Evolutionary conservation across 2,797 vertebrate species (phyloP).

Genomic region (Apodemus agrarius): DNA sequence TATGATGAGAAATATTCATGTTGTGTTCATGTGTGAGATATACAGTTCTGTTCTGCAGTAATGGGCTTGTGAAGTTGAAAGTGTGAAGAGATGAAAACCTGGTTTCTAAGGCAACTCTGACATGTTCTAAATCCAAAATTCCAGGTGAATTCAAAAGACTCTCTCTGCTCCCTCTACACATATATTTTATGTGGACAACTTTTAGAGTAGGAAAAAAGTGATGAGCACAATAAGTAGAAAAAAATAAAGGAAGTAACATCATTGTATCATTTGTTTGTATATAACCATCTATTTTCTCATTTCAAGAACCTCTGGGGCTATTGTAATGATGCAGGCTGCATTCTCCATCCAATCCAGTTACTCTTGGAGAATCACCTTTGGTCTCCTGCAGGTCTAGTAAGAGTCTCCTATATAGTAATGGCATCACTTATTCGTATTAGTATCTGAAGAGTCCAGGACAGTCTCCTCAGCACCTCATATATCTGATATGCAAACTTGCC

Average conservation of each 20-base stretch:
- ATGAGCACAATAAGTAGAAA: background rate
- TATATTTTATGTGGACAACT: background rate
- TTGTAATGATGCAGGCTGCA: background rate
- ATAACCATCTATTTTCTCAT: background rate
- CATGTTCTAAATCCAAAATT: background rate
- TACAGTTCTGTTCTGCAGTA: background rate
- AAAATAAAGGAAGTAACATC: background rate
- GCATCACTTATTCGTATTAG: background rate
- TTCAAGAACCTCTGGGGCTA: background rate
- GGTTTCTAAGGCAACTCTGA: too few relatives aligned
- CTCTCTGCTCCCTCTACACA: background rate
- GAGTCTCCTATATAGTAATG: background rate
- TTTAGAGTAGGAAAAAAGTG: background rate
- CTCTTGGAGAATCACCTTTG: background rate
- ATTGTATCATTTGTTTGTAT: background rate
- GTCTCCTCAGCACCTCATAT: too few relatives aligned
- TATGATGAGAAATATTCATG: background rate
- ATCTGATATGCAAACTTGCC: too few relatives aligned
- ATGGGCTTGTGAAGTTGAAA: background rate
- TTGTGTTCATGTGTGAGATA: background rate
- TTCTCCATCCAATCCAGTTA: background rate
- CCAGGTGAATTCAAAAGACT: background rate
- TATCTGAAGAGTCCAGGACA: background rate
- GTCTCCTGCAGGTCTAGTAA: constrained; percentile 17
- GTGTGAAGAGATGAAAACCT: background rate